phyloP scores from a whole-genome alignment of 2,797 vertebrate species.

The Euthynnus affinis region DNA sequence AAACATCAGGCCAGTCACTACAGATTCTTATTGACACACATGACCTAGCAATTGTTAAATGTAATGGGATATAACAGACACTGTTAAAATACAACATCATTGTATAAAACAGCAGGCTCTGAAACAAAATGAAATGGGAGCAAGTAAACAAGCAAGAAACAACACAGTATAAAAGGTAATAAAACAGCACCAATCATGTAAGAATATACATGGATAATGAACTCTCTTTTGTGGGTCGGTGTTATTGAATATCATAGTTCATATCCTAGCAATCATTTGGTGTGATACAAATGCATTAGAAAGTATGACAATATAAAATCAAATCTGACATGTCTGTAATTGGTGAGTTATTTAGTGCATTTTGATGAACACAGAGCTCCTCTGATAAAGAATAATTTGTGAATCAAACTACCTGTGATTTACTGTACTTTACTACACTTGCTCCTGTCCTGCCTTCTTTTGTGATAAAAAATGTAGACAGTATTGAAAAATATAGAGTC shows the following conservation, averaged over 20 bases:
- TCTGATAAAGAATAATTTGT: constrained; percentile 7
- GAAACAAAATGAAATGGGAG: not conserved
- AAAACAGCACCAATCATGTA: not conserved
- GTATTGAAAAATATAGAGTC: not conserved
- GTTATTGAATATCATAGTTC: constrained; percentile 1
- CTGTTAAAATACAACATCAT: not conserved
- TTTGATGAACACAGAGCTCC: not conserved
- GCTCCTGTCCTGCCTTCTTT: not conserved
- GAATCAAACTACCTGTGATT: constrained; percentile 11
- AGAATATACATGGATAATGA: not conserved
- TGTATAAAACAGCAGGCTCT: not conserved
- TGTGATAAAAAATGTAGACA: not conserved
- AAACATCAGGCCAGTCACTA: not conserved
- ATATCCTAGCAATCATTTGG: constrained; percentile 6
- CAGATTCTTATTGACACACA: not conserved
- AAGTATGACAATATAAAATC: constrained; percentile 9
- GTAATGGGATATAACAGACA: not conserved
- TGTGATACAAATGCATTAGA: not conserved
- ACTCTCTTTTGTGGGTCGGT: no score
- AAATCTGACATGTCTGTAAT: not conserved
- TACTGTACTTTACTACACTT: constrained; percentile 12
- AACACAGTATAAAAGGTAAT: not conserved
- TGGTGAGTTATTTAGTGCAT: not conserved
- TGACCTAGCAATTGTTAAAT: not conserved
- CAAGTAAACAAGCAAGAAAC: not conserved